Base-by-base conservation (phyloP, 1,140 invertebrate genomes). In the Philopotamus ludificatus region DNA sequence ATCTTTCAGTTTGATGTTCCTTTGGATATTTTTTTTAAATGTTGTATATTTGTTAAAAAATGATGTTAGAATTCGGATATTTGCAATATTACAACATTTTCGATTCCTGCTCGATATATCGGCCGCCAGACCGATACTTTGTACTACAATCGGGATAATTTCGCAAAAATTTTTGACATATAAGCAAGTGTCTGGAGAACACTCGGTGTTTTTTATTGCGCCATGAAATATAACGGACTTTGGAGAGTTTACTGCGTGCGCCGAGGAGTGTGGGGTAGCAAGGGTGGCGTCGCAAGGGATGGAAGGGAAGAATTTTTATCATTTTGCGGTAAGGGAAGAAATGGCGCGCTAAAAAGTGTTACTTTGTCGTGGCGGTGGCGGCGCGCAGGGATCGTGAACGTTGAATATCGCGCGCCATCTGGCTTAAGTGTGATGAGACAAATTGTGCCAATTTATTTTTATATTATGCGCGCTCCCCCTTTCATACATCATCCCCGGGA, bases 261-360 rank as follows among this genome's bases (percentile, higher is more conserved):
- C 28, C 28, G 28, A 12, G 12, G 12, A 12, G 28, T 12, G 28
- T 10, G 47, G 21, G 2, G 47, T 9, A 49, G 15, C 9, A 49
- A 16, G 50, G 50, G 50, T 26, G 50, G 50, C 20, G 20, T 20
- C 47, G 10, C 16, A 21, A 21, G 47, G 47, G 22, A 12, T n/a
- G 10, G 50, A 53, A 53, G 28, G 50, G 28, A 53, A 53, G 50
- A 53, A 53, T 53, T 53, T 53, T 53, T 22, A 53, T 53, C 50
- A 53, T 53, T 22, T 12, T 53, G 50, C 23, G 50, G 50, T 26
- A n/a, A n/a, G n/a, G n/a, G 28, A 12, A 53, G 50, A 53, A 53
- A 53, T 53, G 50, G 50, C 16, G 50, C 50, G 50, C 21, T 53
- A 53, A 53, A 53, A 53, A 53, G 50, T 53, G 50, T 53, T 53